Evolutionary conservation across 2,113 vertebrate genomes (phyloP).

Genomic region (Empidonax traillii): DNA sequence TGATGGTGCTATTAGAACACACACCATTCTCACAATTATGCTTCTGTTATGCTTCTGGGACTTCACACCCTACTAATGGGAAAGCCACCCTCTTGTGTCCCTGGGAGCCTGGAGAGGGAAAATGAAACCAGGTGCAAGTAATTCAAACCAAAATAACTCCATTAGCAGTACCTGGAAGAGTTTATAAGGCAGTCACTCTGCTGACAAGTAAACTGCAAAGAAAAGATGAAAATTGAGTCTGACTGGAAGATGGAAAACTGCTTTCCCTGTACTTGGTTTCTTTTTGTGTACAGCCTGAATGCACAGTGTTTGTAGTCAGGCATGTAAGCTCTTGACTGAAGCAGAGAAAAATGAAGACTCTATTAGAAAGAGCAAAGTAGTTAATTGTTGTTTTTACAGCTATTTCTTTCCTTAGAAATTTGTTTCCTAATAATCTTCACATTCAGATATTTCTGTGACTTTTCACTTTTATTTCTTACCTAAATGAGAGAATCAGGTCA

Average conservation of each 20-base stretch:
- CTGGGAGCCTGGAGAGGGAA: neutral
- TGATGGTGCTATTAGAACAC: neutral
- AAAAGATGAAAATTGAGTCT: neutral
- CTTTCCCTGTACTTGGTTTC: neutral
- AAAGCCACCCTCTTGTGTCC: neutral
- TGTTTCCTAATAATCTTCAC: neutral
- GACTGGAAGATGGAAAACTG: neutral
- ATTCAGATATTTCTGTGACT: neutral
- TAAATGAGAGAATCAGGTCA: conserved; percentile 24
- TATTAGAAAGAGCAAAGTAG: neutral
- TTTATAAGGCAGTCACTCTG: neutral
- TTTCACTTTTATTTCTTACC: conserved; percentile 5
- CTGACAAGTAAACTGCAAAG: neutral
- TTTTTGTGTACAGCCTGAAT: neutral
- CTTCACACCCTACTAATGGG: neutral
- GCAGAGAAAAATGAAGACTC: neutral
- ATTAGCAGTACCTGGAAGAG: neutral
- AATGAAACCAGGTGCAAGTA: neutral
- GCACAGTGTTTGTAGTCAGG: neutral
- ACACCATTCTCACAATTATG: neutral
- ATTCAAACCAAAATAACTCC: neutral
- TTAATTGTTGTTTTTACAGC: neutral
- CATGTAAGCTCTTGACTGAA: neutral
- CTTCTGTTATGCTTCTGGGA: neutral
- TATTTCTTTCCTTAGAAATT: neutral